phyloP scores from a whole-genome alignment of 1,140 invertebrate species.

The Megathymus violae region DNA sequence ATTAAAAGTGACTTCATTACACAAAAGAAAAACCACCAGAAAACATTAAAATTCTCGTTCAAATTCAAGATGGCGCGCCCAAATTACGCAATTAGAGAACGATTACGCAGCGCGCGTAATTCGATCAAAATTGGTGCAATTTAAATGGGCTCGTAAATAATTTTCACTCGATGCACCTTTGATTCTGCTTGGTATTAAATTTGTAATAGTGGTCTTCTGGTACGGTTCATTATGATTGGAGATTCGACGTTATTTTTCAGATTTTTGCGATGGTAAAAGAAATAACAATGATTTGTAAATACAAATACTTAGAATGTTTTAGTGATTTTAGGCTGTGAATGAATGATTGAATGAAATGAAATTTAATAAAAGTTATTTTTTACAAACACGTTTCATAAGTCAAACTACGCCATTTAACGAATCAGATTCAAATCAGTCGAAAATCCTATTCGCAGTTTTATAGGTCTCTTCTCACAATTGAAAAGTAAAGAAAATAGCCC shows the following conservation, averaged over 20 bases:
- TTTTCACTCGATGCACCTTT: conserved; percentile 34
- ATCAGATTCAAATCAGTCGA: no score
- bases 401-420: no score
- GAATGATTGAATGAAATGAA: no score
- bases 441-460: no score
- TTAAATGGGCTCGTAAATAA: conserved; percentile 34
- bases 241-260: background rate
- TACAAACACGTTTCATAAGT: no score
- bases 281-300: no score
- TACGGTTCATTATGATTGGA: background rate
- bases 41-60: conserved; percentile 23
- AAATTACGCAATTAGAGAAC: conserved; percentile 34
- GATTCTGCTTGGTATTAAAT: conserved; percentile 20
- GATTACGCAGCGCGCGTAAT: conserved; percentile 33
- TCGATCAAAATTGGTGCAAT: conserved; percentile 36
- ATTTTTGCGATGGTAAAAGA: no score
- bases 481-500: no score
- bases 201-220: background rate
- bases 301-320: no score
- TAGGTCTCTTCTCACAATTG: no score
- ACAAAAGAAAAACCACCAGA: background rate
- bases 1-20: conserved; percentile 7
- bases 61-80: conserved; percentile 32
- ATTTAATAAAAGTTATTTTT: no score
- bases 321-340: no score